These are phyloP conservation scores for Neotoma lepida DNA, from an alignment of 2,113 vertebrate species.

Conservation along the genomic window DNA sequence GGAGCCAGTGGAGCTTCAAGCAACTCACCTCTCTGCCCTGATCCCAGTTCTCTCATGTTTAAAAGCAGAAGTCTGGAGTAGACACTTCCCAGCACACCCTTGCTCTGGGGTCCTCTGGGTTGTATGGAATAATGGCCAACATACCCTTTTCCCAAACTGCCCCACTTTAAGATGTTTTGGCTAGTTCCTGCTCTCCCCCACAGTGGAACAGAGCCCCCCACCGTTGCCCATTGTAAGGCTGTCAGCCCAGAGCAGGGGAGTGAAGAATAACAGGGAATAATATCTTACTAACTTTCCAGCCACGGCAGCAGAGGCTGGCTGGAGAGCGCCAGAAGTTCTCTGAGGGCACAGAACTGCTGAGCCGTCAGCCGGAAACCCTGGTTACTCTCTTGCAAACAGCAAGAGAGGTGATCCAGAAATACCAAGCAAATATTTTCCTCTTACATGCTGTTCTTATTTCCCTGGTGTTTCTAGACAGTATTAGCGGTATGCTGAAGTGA, in stretches of 20 bases:
- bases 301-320: slow-evolving; percentile 22
- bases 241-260: not conserved
- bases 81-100: not conserved
- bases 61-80: not conserved
- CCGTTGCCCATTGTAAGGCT: not conserved
- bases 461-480: slow-evolving; percentile 69
- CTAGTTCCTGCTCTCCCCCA: not conserved
- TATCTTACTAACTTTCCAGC: slow-evolving; percentile 12
- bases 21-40: not conserved
- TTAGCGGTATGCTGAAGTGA: slow-evolving; percentile 72
- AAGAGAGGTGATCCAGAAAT: slow-evolving; percentile 58
- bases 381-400: slow-evolving; percentile 14
- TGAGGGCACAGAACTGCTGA: slow-evolving; percentile 38
- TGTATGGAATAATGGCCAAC: not conserved
- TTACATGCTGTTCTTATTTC: slow-evolving; percentile 73
- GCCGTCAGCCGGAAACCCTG: slow-evolving; percentile 3
- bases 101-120: not conserved
- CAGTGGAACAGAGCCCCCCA: not conserved
- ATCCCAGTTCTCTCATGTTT: not conserved
- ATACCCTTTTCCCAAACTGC: not conserved
- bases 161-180: not conserved
- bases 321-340: not conserved
- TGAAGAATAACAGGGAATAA: not conserved
- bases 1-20: slow-evolving; percentile 6
- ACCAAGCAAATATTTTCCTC: slow-evolving; percentile 45